A percentile compares a stretch with the other conserved stretches of the same genome.
Evolutionary conservation across 2,888 invertebrate species (phyloP).

Genomic region (Mythimna vitellina): DNA sequence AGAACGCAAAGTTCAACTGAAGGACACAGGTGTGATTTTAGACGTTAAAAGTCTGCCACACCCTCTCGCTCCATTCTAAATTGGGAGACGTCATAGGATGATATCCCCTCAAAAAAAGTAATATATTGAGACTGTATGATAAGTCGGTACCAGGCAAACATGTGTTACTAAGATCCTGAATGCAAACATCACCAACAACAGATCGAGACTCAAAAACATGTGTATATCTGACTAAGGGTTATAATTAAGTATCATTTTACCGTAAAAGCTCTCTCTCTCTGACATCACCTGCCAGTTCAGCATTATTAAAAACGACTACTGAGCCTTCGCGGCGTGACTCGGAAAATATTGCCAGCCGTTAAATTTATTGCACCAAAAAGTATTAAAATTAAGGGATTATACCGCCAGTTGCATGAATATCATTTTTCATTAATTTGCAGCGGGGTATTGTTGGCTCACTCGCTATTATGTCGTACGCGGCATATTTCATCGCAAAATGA

Average conservation of each 20-base stretch:
- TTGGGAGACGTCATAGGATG: no score
- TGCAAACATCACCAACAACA: no score
- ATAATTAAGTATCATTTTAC: constrained; percentile 33
- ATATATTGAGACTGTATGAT: no score
- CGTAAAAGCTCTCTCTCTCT: constrained; percentile 6
- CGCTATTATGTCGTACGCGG: constrained; percentile 35
- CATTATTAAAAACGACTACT: constrained; percentile 56
- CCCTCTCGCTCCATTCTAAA: no score
- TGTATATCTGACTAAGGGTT: no score
- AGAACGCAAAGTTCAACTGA: no score
- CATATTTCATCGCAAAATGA: constrained; percentile 23
- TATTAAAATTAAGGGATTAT: constrained; percentile 67
- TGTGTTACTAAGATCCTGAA: no score
- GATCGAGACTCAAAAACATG: no score
- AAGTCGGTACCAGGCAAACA: no score
- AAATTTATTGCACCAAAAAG: constrained; percentile 67
- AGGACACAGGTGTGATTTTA: no score
- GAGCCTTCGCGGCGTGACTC: constrained; percentile 50
- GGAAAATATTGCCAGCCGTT: constrained; percentile 58
- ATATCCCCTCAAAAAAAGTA: no score
- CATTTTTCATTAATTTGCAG: constrained; percentile 64
- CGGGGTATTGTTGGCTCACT: constrained; percentile 40
- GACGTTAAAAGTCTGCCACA: no score
- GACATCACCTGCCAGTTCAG: constrained; percentile 31
- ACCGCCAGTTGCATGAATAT: constrained; percentile 59